Percentiles rank a stretch among this genome's conserved stretches.
These are phyloP conservation scores for Athene noctua DNA, from an alignment of 2,113 vertebrate species.

Conservation along the genomic window DNA sequence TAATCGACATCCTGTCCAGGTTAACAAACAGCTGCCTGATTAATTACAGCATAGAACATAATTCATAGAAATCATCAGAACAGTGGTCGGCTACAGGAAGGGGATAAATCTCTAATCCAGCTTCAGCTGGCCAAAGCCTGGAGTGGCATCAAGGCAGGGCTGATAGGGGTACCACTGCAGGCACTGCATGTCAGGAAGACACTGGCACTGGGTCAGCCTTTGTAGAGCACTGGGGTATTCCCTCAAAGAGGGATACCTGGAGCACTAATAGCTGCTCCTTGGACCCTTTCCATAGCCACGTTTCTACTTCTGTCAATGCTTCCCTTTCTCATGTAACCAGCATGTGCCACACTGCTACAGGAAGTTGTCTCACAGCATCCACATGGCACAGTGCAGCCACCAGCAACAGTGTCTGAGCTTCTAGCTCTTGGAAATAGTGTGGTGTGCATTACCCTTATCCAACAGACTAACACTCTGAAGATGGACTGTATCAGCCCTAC, in stretches of 20 bases:
- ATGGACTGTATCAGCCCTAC: background rate
- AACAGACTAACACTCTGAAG: background rate
- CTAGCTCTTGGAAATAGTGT: background rate
- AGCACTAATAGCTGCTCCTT: background rate
- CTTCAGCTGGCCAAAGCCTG: background rate
- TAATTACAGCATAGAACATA: background rate
- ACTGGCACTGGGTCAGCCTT: background rate
- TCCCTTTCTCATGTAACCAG: background rate
- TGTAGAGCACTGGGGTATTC: background rate
- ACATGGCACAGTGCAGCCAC: background rate
- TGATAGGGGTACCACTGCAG: background rate
- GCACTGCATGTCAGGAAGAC: background rate
- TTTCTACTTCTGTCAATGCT: background rate
- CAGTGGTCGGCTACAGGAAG: background rate
- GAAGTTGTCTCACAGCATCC: background rate
- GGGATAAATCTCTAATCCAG: background rate
- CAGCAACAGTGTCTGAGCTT: background rate
- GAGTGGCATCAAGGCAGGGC: background rate
- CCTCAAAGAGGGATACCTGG: background rate
- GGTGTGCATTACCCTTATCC: background rate
- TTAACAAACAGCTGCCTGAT: constrained; percentile 7
- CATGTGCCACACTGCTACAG: rapidly evolving
- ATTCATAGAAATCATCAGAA: background rate
- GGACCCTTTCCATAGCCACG: background rate
- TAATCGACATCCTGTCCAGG: background rate